phyloP scores from a whole-genome alignment of 2,113 vertebrate genomes.

The Crotalus viridis region DNA sequence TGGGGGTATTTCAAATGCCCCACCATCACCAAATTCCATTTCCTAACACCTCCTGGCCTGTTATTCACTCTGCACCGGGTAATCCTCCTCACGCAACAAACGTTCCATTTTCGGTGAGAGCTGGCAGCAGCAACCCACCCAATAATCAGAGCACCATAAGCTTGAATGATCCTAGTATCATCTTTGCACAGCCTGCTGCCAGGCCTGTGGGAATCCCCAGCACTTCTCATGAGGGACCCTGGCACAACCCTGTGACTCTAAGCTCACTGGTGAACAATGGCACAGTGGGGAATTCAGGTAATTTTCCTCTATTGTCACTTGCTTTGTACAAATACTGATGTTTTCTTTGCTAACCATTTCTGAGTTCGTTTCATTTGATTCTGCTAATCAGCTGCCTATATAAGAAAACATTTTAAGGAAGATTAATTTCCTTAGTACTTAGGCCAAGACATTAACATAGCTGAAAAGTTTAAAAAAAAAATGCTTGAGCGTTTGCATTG shows the following conservation, averaged over 20 bases:
- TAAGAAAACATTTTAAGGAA: background rate
- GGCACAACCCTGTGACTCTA: conserved; percentile 88
- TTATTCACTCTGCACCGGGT: conserved; percentile 82
- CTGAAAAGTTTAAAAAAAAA: conserved; percentile 3
- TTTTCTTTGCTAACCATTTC: conserved; percentile 44
- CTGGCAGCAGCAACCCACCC: conserved; percentile 69
- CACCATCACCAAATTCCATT: conserved; percentile 77
- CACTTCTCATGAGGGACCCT: conserved; percentile 86
- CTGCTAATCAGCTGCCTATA: background rate
- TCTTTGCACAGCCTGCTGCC: conserved; percentile 94
- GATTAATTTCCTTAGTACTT: background rate
- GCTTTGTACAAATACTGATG: conserved; percentile 40
- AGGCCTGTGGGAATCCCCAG: conserved; percentile 80
- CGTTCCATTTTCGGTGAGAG: conserved; percentile 79
- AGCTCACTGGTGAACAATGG: conserved; percentile 91
- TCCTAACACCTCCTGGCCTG: conserved; percentile 87
- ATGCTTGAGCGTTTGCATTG: background rate
- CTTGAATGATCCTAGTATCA: conserved; percentile 98
- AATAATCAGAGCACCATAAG: conserved; percentile 79
- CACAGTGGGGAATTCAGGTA: conserved; percentile 93
- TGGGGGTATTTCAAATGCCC: conserved; percentile 84
- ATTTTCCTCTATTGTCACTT: conserved; percentile 60
- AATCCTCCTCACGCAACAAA: conserved; percentile 80
- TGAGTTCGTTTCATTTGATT: conserved; percentile 46
- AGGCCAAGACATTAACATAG: background rate